Percentiles rank a stretch among this genome's conserved stretches.
phyloP scores from a whole-genome alignment of 2,113 vertebrate species.

The Calidris pygmaea region DNA sequence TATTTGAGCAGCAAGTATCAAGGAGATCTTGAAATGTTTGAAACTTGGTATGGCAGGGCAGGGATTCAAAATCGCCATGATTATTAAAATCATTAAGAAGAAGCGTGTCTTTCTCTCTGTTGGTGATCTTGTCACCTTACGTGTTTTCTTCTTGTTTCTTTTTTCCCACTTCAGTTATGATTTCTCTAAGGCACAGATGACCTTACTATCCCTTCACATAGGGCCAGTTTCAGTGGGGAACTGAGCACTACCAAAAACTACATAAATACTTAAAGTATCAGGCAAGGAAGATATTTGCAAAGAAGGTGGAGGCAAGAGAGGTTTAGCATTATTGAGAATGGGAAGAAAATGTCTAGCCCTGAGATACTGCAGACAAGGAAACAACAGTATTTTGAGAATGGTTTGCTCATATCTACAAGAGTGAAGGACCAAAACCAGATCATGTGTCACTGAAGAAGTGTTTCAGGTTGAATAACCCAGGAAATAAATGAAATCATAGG shows the following conservation, averaged over 20 bases:
- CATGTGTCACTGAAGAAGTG: background rate
- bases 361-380: background rate
- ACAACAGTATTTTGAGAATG: background rate
- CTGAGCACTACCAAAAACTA: rapidly evolving
- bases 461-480: background rate
- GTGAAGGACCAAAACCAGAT: rapidly evolving
- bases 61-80: too few species aligned
- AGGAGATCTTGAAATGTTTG: too few species aligned
- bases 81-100: too few species aligned
- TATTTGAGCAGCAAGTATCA: too few species aligned
- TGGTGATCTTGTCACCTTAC: too few species aligned
- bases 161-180: background rate
- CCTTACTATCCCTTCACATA: background rate
- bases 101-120: too few species aligned
- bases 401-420: background rate
- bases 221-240: background rate
- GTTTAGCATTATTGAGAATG: background rate
- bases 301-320: background rate
- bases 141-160: background rate
- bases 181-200: background rate
- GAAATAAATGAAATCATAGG: background rate
- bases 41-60: too few species aligned
- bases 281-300: background rate
- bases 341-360: background rate
- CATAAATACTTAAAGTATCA: background rate